Evolutionary conservation across 2,113 vertebrate genomes (phyloP), one percentile per base, ranked within the genome.

Genomic region (Chelonoidis abingdonii): DNA sequence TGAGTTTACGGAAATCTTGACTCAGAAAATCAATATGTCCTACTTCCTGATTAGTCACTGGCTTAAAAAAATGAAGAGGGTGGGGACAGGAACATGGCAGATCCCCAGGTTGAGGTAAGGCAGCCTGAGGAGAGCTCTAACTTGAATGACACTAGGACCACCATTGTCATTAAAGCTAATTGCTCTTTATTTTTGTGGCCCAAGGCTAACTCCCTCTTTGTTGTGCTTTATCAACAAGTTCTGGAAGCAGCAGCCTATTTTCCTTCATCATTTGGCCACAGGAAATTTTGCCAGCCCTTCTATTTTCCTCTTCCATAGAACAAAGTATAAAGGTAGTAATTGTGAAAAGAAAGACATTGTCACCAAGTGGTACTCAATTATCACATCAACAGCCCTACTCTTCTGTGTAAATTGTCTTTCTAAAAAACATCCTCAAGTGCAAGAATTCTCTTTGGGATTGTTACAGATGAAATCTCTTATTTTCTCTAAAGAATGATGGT

Each of bases 321-420:
- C 10, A 82, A 89, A 91, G 83, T 84, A 79, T 49, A 83, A 94
- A 93, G 96, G 35, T 44, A 93, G 59, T 79, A 93, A 91, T 27
- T 95, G 91, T 93, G 90, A 86, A 94, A 93, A 96, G 89, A 93
- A 65, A 86, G 92, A 87, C 31, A 57, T 75, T 98, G 97, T 96
- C 97, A 85, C 92, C 87, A 96, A 92, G 93, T 94, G 91, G 93
- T 83, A 94, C 91, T 97, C 96, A 95, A 52, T 96, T 96, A 96
- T 95, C 90, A 80, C 52, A 27, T 87, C 96, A 97, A 94, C 93
- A 98, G 94, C 90, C 81, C 76, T 95, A 91, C 92, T 95, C 87
- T 95, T 96, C 87, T 94, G 86, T 88, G 87, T 84, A 98, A 97
- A 98, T 79, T 89, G 41, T 86, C 82, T 84, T 94, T 65, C 62